A percentile compares a stretch with the other conserved stretches of the same genome.
Evolutionary conservation across 1,140 invertebrate genomes (phyloP).

Genomic region (Drosophila leontia): DNA sequence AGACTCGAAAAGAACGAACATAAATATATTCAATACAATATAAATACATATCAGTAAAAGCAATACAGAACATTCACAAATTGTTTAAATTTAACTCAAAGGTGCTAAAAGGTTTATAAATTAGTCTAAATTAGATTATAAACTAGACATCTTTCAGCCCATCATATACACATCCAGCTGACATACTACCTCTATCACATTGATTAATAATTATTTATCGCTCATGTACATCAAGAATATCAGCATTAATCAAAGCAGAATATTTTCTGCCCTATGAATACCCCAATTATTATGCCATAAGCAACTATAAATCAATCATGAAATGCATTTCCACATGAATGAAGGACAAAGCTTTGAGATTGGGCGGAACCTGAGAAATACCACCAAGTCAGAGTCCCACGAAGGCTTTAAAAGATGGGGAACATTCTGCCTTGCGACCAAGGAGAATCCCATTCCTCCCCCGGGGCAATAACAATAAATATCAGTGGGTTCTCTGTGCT

Average conservation of each 20-base stretch:
- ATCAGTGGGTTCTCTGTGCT: constrained; percentile 30
- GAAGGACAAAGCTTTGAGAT: constrained; percentile 16
- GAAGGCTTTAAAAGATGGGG: constrained; percentile 15
- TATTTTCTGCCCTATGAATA: constrained; percentile 2
- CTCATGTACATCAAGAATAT: not conserved
- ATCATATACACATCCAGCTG: not conserved
- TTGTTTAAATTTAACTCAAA: not conserved
- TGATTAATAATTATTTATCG: constrained; percentile 8
- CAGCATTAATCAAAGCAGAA: constrained; percentile 16
- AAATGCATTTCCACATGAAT: constrained; percentile 26
- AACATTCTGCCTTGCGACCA: not conserved
- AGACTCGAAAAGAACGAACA: not conserved
- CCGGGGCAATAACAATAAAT: constrained; percentile 49
- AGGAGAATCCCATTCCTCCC: constrained; percentile 6
- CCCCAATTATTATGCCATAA: constrained; percentile 27
- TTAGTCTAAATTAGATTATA: not conserved
- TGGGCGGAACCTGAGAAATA: constrained; percentile 27
- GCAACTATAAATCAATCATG: constrained; percentile 38
- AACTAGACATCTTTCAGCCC: not conserved
- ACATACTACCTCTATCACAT: not conserved
- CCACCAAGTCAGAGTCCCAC: constrained; percentile 26
- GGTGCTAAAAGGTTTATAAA: not conserved
- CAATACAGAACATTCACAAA: not conserved
- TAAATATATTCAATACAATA: no score
- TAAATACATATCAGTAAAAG: not conserved